phyloP scores from a whole-genome alignment of 2,113 vertebrate species.

The Strigops habroptila region DNA sequence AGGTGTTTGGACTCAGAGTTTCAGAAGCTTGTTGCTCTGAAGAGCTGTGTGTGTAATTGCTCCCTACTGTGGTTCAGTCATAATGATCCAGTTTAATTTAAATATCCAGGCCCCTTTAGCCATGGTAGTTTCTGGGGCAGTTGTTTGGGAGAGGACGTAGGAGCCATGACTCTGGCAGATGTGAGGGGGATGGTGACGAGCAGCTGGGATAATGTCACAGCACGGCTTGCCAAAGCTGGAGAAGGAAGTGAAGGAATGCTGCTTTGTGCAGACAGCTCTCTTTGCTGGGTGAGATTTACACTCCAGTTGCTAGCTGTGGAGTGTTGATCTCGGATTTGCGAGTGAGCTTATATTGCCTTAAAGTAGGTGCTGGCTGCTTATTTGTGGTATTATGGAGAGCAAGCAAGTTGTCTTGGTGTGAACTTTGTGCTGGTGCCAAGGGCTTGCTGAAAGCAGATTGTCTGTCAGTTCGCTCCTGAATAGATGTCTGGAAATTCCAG shows the following conservation, averaged over 20 bases:
- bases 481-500: background rate
- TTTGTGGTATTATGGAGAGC: slow-evolving; percentile 22
- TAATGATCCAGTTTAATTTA: background rate
- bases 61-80: background rate
- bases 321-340: slow-evolving; percentile 29
- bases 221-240: background rate
- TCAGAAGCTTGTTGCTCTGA: background rate
- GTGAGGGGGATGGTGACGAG: slow-evolving; percentile 5
- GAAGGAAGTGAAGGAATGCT: slow-evolving; percentile 2
- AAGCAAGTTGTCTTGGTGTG: slow-evolving; percentile 26
- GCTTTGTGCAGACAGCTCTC: background rate
- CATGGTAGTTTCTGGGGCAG: background rate
- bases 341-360: slow-evolving; percentile 19
- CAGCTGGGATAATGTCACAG: background rate
- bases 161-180: background rate
- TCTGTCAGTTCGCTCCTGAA: slow-evolving; percentile 8
- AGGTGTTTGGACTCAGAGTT: background rate
- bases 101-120: background rate
- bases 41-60: background rate
- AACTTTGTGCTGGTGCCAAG: slow-evolving; percentile 34
- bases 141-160: background rate
- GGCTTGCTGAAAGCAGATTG: slow-evolving; percentile 35
- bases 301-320: background rate
- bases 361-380: slow-evolving; percentile 26
- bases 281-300: background rate